Base-by-base conservation (phyloP, 2,888 invertebrate genomes). In the Microctonus aethiopoides region DNA sequence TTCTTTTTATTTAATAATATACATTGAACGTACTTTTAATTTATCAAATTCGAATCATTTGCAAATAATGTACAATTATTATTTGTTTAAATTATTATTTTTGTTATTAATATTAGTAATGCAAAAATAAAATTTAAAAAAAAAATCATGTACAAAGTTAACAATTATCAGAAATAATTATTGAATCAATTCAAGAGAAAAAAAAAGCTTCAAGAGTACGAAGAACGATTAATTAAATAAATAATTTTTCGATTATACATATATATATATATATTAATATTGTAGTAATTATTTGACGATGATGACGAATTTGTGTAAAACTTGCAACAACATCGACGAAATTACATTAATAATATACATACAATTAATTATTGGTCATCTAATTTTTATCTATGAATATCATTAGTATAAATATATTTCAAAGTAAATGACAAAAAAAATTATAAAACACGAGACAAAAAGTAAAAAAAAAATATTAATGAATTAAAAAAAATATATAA, bases 381-480 rank as follows among this genome's bases (percentile, higher is more conserved):
- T 46, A 46, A 20, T 46, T 46, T 46, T 46, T 46, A 46, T 46
- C 46, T 46, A 46, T n/a, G n/a, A n/a, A n/a, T 46, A 46, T 46
- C 46, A 46, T 46, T 46, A 46, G 46, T 46, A 36, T 36, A 46
- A n/a, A 46, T 46, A 46, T 46, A 46, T 46, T 46, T 46, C 16
- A n/a, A 46, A 46, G 9, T 46, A 7, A 46, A 7, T 16, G 16
- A 46, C 16, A 46, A 16, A 7, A 16, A 46, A 46, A 46, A 46
- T 16, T n/a, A 7, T 3, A 4, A 46, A 46, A 16, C 1, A 7
- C 7, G 16, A n/a, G 7, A 46, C 16, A 16, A n/a, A 16, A 16
- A 46, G 16, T 5, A 7, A 46, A 46, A n/a, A 46, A 7, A 29
- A 16, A 1, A 16, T 16, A 20, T n/a, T n/a, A 39, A n/a, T 39